phyloP scores from a whole-genome alignment of 2,888 invertebrate genomes.

The Noctua janthe region DNA sequence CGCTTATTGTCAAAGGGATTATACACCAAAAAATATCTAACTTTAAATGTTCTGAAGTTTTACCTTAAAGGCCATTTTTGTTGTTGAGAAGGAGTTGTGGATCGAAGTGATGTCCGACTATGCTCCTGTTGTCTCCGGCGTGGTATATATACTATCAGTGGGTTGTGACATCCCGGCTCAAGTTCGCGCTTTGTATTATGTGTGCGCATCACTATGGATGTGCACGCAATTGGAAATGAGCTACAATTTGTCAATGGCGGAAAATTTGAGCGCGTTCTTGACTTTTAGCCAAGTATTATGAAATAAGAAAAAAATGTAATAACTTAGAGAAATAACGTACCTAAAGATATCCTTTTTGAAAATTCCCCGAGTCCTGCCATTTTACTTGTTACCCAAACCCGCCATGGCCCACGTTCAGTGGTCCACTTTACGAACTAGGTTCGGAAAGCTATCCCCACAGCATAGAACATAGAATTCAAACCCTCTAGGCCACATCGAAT shows the following conservation, averaged over 20 bases:
- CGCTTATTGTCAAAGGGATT: neutral
- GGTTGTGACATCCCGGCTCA: slow-evolving; percentile 84
- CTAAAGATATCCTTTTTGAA: neutral
- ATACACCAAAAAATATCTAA: neutral
- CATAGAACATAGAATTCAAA: neutral
- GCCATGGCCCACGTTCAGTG: neutral
- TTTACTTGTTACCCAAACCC: neutral
- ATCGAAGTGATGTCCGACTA: slow-evolving; percentile 83
- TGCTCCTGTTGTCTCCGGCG: slow-evolving; percentile 78
- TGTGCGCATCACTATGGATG: slow-evolving; percentile 84
- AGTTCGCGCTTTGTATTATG: slow-evolving; percentile 87
- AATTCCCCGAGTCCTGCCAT: neutral
- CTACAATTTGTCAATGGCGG: slow-evolving; percentile 87
- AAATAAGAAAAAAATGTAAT: slow-evolving; percentile 65
- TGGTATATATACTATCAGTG: slow-evolving; percentile 83
- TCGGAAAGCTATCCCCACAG: neutral
- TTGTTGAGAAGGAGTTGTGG: slow-evolving; percentile 77
- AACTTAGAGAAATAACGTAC: neutral
- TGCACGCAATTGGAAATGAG: slow-evolving; percentile 89
- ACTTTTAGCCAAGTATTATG: slow-evolving; percentile 85
- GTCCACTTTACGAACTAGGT: neutral
- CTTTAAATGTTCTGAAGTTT: slow-evolving; percentile 36
- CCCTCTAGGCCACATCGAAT: neutral
- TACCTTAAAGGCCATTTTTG: slow-evolving; percentile 88
- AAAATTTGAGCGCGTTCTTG: slow-evolving; percentile 85